A percentile compares a stretch with the other conserved stretches of the same genome.
phyloP scores from a whole-genome alignment of 2,888 invertebrate genomes.

The Hirtodrosophila trivittata region DNA sequence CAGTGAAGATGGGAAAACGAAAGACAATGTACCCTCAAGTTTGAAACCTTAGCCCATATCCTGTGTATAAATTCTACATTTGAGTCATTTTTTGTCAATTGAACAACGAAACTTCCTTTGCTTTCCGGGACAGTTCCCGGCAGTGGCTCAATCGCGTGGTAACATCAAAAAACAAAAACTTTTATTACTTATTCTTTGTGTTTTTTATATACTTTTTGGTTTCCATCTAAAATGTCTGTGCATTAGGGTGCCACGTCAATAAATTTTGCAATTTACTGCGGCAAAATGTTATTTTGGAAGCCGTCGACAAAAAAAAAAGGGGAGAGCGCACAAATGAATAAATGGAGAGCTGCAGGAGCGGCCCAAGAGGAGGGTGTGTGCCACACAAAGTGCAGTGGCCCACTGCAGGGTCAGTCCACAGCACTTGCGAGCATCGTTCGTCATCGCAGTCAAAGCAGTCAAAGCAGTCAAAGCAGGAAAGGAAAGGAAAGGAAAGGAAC shows the following conservation, averaged over 20 bases:
- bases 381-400: conserved; percentile 65
- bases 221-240: conserved; percentile 51
- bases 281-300: conserved; percentile 17
- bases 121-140: too few relatives aligned
- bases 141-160: conserved; percentile 58
- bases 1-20: too few relatives aligned
- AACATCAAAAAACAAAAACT: conserved; percentile 61
- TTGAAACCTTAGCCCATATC: too few relatives aligned
- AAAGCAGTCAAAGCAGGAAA: conserved; percentile 14
- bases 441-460: conserved; percentile 35
- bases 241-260: conserved; percentile 64
- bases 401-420: conserved; percentile 58
- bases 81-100: too few relatives aligned
- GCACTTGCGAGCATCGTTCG: conserved; percentile 36
- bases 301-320: background rate
- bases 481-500: too few relatives aligned
- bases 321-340: background rate
- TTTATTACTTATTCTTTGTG: conserved; percentile 66
- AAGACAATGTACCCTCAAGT: too few relatives aligned
- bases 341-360: background rate
- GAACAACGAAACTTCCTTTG: conserved; percentile 14
- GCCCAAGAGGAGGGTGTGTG: conserved; percentile 5
- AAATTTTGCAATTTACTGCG: conserved; percentile 60
- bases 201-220: conserved; percentile 17
- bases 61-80: too few relatives aligned